Evolutionary conservation across 1,140 invertebrate genomes (phyloP).

Genomic region (Drosophila cardini): DNA sequence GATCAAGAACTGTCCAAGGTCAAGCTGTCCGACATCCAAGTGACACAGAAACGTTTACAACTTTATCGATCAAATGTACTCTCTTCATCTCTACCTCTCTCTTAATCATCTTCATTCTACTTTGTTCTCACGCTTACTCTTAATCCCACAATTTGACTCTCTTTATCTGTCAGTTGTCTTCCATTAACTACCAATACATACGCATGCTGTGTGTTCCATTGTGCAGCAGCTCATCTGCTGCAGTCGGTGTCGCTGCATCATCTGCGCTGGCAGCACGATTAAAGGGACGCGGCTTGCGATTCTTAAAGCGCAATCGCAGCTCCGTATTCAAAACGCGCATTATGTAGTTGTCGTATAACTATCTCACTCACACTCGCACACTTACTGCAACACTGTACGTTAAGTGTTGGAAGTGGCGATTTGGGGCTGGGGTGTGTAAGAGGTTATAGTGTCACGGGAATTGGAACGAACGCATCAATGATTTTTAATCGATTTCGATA

Average conservation of each 20-base stretch:
- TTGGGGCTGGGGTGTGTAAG: no score
- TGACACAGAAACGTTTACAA: conserved; percentile 18
- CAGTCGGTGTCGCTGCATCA: conserved; percentile 53
- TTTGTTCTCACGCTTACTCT: not conserved
- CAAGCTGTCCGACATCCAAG: conserved; percentile 21
- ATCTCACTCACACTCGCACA: conserved; percentile 3
- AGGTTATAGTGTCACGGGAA: conserved; percentile 33
- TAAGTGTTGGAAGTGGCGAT: not conserved
- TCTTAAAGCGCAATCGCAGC: conserved; percentile 78
- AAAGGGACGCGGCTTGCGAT: conserved; percentile 78
- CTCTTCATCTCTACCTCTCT: no score
- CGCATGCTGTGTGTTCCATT: conserved; percentile 52
- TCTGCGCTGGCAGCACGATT: conserved; percentile 80
- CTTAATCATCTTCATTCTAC: no score
- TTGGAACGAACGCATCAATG: conserved; percentile 70
- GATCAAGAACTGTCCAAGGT: conserved; percentile 35
- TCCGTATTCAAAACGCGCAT: conserved; percentile 77
- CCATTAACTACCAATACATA: conserved; percentile 50
- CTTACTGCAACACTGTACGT: not conserved
- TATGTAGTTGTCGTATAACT: not conserved
- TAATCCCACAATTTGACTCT: not conserved
- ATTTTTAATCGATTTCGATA: conserved; percentile 41
- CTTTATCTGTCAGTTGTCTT: not conserved
- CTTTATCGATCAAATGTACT: conserved; percentile 13
- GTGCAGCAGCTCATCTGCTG: conserved; percentile 16